Evolutionary conservation across 2,113 vertebrate genomes (phyloP), one percentile per base, ranked within the genome.

Genomic region (Dasyurus viverrinus): DNA sequence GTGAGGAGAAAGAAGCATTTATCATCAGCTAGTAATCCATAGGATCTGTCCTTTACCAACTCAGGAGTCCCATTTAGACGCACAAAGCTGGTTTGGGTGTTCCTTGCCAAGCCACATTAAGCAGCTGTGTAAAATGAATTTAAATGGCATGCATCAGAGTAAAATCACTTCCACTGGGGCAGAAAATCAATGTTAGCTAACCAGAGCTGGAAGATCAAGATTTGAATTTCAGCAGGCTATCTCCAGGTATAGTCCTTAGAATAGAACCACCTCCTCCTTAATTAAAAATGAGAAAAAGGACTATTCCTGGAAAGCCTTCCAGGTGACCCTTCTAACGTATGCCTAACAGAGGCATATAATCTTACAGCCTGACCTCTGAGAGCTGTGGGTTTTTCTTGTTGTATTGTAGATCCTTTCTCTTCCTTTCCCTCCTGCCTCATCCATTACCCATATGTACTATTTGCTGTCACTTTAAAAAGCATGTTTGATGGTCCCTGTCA

Each of bases 141-240:
- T 98, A 98, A 98, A 98, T 98, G 95, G 93, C 96, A 96, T 36
- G 94, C 97, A 97, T 97, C 97, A 96, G 96, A 98, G 96, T 95
- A 94, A 97, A 98, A 92, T 97, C 95, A 97, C 95, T 96, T 98
- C 97, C 97, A 94, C 97, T 94, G 94, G 97, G 97, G 94, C 98
- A 98, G 97, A 98, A 98, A 98, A 98, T 98, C 98, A 96, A 92
- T 98, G 96, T 98, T 97, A 48, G 93, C 98, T 98, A 96, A 98
- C 94, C 93, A 97, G 95, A 93, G 95, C n/a, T 89, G 55, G 93
- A 95, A 96, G 95, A 97, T 97, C 95, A 90, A 89, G 95, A 96
- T 97, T 94, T 96, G 94, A 95, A 26, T 92, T 94, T 96, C 92
- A 95, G 91, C 94, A 94, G 92, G 95, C 97, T 97, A 54, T 97